A percentile compares a stretch with the other conserved stretches of the same genome.
Evolutionary conservation across 2,888 invertebrate genomes (phyloP).

Genomic region (Lobophora halterata): DNA sequence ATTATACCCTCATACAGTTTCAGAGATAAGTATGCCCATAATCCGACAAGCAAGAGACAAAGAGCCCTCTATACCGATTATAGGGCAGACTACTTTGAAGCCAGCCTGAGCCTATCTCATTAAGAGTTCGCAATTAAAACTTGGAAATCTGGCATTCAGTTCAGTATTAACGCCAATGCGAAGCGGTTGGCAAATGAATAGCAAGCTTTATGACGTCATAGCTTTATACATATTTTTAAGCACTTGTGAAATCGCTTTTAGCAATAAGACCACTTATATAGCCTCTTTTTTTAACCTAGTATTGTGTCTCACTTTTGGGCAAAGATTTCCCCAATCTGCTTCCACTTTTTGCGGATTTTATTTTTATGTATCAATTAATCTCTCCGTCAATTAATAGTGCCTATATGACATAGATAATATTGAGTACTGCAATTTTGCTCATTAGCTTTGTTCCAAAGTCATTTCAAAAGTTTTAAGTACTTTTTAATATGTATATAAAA

Average conservation of each 20-base stretch:
- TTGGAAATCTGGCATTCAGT: slow-evolving; percentile 56
- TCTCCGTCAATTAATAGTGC: too few species aligned
- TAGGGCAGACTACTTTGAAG: slow-evolving; percentile 35
- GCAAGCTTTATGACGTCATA: slow-evolving; percentile 38
- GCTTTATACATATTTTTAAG: slow-evolving; percentile 35
- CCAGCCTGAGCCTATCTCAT: slow-evolving; percentile 58
- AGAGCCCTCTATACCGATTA: slow-evolving; percentile 13
- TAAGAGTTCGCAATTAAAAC: slow-evolving; percentile 73
- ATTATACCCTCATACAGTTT: too few species aligned
- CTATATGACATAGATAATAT: background rate
- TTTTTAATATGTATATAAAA: slow-evolving; percentile 19
- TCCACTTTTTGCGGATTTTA: too few species aligned
- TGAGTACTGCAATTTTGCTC: background rate
- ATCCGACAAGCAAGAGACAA: slow-evolving; percentile 13
- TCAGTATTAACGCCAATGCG: slow-evolving; percentile 52
- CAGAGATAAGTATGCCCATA: too few species aligned
- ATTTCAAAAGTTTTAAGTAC: slow-evolving; percentile 15
- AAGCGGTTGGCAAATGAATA: slow-evolving; percentile 57
- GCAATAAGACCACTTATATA: too few species aligned
- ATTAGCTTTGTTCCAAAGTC: slow-evolving; percentile 1
- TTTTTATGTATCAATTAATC: too few species aligned
- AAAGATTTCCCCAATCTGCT: too few species aligned
- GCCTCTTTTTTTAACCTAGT: too few species aligned
- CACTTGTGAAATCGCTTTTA: too few species aligned
- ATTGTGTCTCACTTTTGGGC: too few species aligned